Evolutionary conservation across 2,113 vertebrate species (phyloP), one percentile per base, ranked within the genome.

Genomic region (Paralichthys olivaceus): DNA sequence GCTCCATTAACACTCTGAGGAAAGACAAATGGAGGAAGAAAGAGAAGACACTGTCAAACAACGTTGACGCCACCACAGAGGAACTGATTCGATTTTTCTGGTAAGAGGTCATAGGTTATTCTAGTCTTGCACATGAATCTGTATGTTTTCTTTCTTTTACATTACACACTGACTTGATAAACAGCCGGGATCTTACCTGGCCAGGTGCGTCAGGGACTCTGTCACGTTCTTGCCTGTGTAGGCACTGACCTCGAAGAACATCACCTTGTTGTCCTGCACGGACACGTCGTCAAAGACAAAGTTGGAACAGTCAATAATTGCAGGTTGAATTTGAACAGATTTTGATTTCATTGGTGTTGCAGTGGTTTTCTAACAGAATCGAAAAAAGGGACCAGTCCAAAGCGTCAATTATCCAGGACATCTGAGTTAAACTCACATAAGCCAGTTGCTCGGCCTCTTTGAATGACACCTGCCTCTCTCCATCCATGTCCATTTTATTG

Each of bases 171-270:
- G 14, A 14, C 25, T 8, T 7, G 20, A 60, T 7, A 43, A 13
- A 53, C 28, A 13, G 26, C 5, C 4, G 43, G 9, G 3, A 25
- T 47, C 92, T 93, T 94, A 96, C 96, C 95, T 95, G 87, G 96
- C 96, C 60, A 99, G 91, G 62, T 96, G 95, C 25, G 95, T 90
- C 67, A 98, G 85, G 0, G 96, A 94, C 69, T 96, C 92, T 0
- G 86, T 91, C 55, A 94, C 93, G 29, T 97, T 96, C 86, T 91
- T 92, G 26, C 96, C 96, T 0, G 94, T 96, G 85, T 81, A 96
- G 29, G 96, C 96, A 14, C 97, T 98, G 95, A 96, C 96, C 89
- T 99, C 96, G 17, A 92, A 96, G 91, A 98, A 98, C 84, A 96
- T 94, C 80, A 97, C 86, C 53, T 77, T 90, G 70, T 90, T 94